Percentiles rank a stretch among this genome's conserved stretches.
Evolutionary conservation across 2,113 vertebrate genomes (phyloP).

Genomic region (Grantiella picta): DNA sequence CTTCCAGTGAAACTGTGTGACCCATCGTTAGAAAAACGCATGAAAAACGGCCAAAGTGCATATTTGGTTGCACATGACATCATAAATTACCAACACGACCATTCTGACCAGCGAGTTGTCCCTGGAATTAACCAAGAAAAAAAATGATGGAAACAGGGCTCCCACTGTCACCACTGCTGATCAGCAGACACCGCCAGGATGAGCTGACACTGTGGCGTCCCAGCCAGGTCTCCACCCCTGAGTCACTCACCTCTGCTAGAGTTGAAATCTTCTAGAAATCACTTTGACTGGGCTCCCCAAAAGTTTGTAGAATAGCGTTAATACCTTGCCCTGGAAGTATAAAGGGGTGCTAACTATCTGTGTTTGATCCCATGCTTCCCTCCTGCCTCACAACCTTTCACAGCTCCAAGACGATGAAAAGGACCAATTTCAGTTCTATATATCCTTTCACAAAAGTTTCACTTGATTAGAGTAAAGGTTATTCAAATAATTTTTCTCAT

Average conservation of each 20-base stretch:
- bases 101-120: neutral
- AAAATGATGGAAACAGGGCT: neutral
- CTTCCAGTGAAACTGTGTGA: neutral
- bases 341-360: rapidly evolving
- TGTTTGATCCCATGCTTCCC: neutral
- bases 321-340: neutral
- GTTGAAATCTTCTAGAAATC: neutral
- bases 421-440: neutral
- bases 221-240: rapidly evolving
- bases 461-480: neutral
- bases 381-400: neutral
- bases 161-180: neutral
- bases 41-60: slow-evolving; percentile 11
- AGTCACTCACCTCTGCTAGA: neutral
- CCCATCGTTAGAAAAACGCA: neutral
- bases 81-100: neutral
- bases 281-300: neutral
- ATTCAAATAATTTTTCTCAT: neutral
- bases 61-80: neutral
- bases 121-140: neutral
- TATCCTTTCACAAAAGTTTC: neutral
- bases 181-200: neutral
- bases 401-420: neutral
- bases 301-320: neutral
- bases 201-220: neutral